phyloP scores from a whole-genome alignment of 2,797 vertebrate genomes.

The Lacerta viridis region DNA sequence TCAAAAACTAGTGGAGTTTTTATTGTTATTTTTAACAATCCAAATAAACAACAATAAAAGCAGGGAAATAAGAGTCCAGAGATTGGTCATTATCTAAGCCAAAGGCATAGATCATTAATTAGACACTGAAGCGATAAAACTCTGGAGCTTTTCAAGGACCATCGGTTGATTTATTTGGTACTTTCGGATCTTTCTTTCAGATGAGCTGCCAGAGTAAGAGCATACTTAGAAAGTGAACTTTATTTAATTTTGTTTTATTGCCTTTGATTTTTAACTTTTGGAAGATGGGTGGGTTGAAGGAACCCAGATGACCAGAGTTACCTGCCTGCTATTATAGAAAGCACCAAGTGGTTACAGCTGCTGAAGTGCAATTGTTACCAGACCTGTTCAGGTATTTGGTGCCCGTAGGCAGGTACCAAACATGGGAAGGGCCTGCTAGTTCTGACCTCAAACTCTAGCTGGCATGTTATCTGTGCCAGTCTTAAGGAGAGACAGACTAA shows the following conservation, averaged over 20 bases:
- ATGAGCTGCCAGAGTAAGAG: conserved; percentile 59
- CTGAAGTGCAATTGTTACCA: background rate
- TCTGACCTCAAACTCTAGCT: no score
- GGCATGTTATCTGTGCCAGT: no score
- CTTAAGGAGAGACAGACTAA: no score
- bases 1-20: conserved; percentile 24
- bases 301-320: conserved; percentile 47
- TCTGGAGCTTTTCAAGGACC: conserved; percentile 72
- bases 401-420: no score
- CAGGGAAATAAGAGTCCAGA: conserved; percentile 41
- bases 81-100: conserved; percentile 61
- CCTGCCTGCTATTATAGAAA: conserved; percentile 59
- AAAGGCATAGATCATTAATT: conserved; percentile 63
- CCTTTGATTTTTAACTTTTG: conserved; percentile 67
- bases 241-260: conserved; percentile 77
- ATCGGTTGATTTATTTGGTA: conserved; percentile 70
- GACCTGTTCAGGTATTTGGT: no score
- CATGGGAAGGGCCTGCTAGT: no score
- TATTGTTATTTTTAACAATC: conserved; percentile 27
- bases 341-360: conserved; percentile 17
- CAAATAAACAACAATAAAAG: conserved; percentile 49
- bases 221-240: conserved; percentile 58
- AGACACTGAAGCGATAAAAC: conserved; percentile 75
- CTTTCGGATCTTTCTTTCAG: conserved; percentile 67
- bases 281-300: conserved; percentile 51